A percentile compares a stretch with the other conserved stretches of the same genome.
Evolutionary conservation across 2,797 vertebrate species (phyloP).

Genomic region (Bradypodion ventrale): DNA sequence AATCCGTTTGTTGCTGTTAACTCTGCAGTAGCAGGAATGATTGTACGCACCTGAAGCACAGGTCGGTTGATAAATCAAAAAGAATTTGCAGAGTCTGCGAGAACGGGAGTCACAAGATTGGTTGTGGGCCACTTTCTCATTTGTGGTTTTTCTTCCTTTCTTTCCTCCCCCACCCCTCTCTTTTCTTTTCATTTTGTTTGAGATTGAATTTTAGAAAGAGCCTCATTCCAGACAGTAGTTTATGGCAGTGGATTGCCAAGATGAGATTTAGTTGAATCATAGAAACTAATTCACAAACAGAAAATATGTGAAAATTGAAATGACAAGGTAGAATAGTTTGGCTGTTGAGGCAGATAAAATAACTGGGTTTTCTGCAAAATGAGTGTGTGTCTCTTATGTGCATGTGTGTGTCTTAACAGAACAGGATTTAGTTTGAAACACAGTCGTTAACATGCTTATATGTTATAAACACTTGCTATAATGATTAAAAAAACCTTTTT

Average conservation of each 20-base stretch:
- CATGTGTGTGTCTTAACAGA: not conserved
- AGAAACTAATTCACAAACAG: conserved; percentile 70
- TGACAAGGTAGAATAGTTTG: conserved; percentile 72
- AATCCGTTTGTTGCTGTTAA: conserved; percentile 27
- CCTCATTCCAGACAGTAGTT: conserved; percentile 69
- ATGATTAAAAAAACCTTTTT: conserved; percentile 35
- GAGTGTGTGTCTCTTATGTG: conserved; percentile 33
- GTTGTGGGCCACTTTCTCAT: conserved; percentile 65
- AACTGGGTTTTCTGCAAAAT: conserved; percentile 67
- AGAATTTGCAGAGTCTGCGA: conserved; percentile 55
- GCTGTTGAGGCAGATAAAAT: conserved; percentile 72
- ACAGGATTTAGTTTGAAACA: conserved; percentile 60
- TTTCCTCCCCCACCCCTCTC: not conserved
- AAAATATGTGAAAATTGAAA: conserved; percentile 77
- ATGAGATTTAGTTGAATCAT: conserved; percentile 73
- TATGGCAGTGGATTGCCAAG: conserved; percentile 66
- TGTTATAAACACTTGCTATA: conserved; percentile 43
- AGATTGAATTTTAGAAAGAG: conserved; percentile 72
- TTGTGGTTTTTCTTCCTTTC: conserved; percentile 57
- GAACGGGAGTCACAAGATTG: conserved; percentile 54
- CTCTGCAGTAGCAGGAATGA: conserved; percentile 31
- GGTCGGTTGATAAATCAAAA: conserved; percentile 57
- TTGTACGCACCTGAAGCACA: not conserved
- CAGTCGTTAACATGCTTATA: conserved; percentile 50
- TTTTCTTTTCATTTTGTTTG: conserved; percentile 75